Conservation (phyloP, 2,888 invertebrate genomes). For the Pollenia amentaria region DNA sequence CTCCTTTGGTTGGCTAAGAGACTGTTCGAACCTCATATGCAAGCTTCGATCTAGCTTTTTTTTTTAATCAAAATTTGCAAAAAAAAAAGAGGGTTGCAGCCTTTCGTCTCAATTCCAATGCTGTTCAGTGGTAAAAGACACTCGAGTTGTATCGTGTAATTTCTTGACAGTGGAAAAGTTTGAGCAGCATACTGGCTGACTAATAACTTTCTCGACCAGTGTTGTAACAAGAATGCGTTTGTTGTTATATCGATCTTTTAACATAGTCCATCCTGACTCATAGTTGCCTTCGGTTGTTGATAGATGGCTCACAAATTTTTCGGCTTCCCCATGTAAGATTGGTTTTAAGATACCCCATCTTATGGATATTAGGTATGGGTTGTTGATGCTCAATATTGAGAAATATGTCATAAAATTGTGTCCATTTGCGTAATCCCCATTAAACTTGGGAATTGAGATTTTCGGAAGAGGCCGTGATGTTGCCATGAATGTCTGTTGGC, state of each 20-base stretch:
- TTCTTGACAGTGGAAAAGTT: background rate
- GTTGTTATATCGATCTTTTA: conserved; percentile 29
- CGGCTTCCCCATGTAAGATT: conserved; percentile 37
- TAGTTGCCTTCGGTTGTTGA: conserved; percentile 21
- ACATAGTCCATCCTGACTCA: conserved; percentile 20
- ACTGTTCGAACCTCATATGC: background rate
- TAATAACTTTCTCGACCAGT: background rate
- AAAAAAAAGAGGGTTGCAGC: background rate
- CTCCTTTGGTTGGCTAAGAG: background rate
- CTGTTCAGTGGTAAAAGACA: background rate
- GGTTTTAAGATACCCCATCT: conserved; percentile 36
- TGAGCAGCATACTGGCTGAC: background rate
- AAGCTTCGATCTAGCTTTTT: background rate
- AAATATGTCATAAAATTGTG: too few species aligned
- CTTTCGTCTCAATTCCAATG: background rate
- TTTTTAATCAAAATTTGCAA: background rate
- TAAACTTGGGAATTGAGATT: conserved; percentile 2
- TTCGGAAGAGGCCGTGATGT: conserved; percentile 15
- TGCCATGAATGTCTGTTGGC: conserved; percentile 10
- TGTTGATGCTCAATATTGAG: background rate
- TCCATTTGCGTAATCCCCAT: background rate
- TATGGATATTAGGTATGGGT: background rate
- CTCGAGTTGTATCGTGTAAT: background rate
- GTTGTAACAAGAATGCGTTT: conserved; percentile 11
- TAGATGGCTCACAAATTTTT: conserved; percentile 28